Evolutionary conservation across 2,888 invertebrate genomes (phyloP), one percentile per base, ranked within the genome.

Genomic region (Argynnis bischoffii): DNA sequence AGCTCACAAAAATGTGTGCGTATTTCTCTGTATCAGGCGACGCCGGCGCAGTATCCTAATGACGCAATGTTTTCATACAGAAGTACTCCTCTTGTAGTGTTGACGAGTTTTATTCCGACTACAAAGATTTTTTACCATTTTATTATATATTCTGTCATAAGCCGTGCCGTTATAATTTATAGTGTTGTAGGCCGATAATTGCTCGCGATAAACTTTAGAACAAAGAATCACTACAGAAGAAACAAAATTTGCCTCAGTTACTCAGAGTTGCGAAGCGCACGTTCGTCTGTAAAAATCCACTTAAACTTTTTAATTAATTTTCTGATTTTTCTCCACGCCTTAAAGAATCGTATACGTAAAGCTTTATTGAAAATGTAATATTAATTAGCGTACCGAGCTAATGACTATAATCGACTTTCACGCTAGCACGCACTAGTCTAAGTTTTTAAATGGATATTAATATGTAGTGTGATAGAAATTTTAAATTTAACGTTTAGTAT

Each of bases 301-400:
- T 91, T 89, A 81, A 92, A 92, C 90, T 91, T 92, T 92, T 92
- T 90, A 92, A 90, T 92, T 91, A 92, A 92, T 90, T 91, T 92
- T 91, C 83, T 77, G 85, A 86, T 91, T 91, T 92, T 91, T 89
- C 84, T 83, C 81, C 76, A 81, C 81, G 80, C 72, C 71, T 70
- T 80, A 79, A 83, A 81, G 83, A 85, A 86, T 87, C 86, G 87
- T 85, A 85, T 84, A 81, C 81, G 51, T 73, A 76, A 77, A 81
- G 86, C 83, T 87, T 89, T 88, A 88, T 85, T 88, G 86, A 87
- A 89, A 91, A 90, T 81, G 88, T 86, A 86, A 85, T 89, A 90
- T 89, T 92, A 90, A 92, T 91, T 91, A 70, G 80, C 77, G 78
- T 77, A 79, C 80, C 83, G 84, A 84, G 86, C 87, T 90, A 89